Conservation (phyloP, 2,888 invertebrate species). For the Papilio demoleus region DNA sequence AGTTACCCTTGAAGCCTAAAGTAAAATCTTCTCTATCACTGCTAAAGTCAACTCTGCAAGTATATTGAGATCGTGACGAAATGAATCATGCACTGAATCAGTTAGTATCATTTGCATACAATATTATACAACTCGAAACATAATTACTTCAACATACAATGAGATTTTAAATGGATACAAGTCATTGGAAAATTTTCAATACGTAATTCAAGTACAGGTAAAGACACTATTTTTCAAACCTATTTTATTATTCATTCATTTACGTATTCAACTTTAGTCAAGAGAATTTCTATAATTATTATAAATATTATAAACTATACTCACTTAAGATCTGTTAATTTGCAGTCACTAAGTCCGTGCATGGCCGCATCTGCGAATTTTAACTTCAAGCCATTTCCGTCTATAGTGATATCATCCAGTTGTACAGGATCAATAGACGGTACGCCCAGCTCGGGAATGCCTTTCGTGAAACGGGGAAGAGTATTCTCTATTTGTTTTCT, state of each 20-base stretch:
- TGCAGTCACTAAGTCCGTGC: constrained; percentile 63
- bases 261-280: too few species aligned
- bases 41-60: constrained; percentile 64
- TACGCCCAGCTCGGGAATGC: constrained; percentile 68
- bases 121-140: constrained; percentile 26
- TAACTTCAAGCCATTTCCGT: constrained; percentile 68
- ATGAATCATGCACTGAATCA: constrained; percentile 1
- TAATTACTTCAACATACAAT: constrained; percentile 22
- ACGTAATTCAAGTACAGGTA: too few species aligned
- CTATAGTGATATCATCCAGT: constrained; percentile 66
- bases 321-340: constrained; percentile 67
- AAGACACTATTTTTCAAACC: not conserved
- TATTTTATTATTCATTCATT: too few species aligned
- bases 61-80: not conserved
- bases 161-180: constrained; percentile 4
- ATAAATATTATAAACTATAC: constrained; percentile 43
- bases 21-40: constrained; percentile 60
- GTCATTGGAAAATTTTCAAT: not conserved
- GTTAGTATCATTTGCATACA: constrained; percentile 33
- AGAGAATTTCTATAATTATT: not conserved
- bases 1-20: constrained; percentile 63
- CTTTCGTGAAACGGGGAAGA: constrained; percentile 67
- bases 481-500: constrained; percentile 61
- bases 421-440: constrained; percentile 69
- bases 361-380: constrained; percentile 62